phyloP scores from a whole-genome alignment of 2,888 invertebrate species.

The Lasioglossum villosulum region DNA sequence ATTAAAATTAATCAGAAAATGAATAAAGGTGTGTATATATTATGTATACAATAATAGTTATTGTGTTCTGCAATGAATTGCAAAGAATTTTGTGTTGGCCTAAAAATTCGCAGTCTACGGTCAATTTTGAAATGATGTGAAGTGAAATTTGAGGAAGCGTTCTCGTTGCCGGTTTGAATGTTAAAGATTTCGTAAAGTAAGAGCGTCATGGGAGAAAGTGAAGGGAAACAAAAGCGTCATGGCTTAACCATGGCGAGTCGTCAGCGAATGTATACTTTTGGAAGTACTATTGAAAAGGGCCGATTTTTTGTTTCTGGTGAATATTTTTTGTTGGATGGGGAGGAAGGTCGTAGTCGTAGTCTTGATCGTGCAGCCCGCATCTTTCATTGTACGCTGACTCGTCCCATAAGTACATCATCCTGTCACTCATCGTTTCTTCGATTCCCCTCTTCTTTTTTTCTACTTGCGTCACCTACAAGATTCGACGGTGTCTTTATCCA shows the following conservation, averaged over 20 bases:
- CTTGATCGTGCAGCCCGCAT: slow-evolving; percentile 39
- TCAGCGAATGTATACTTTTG: slow-evolving; percentile 10
- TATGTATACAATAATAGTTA: no score
- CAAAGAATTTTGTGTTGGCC: not conserved
- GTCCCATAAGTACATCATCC: slow-evolving; percentile 47
- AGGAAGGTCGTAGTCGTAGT: slow-evolving; percentile 17
- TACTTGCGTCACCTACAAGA: slow-evolving; percentile 40
- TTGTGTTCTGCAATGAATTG: not conserved
- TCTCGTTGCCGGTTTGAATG: not conserved
- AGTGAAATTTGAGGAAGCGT: not conserved
- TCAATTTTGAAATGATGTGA: not conserved
- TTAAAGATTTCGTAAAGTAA: not conserved
- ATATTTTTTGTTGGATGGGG: not conserved
- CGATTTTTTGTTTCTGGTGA: slow-evolving; percentile 38
- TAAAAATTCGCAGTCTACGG: not conserved
- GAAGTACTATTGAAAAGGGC: slow-evolving; percentile 8
- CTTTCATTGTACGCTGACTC: slow-evolving; percentile 39
- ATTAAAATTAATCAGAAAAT: not conserved
- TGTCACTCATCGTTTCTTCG: slow-evolving; percentile 40
- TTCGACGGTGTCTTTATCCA: slow-evolving; percentile 30
- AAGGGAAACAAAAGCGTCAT: slow-evolving; percentile 23
- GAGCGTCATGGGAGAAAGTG: slow-evolving; percentile 16
- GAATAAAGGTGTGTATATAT: no score
- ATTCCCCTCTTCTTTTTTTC: slow-evolving; percentile 7
- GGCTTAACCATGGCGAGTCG: not conserved